phyloP scores from a whole-genome alignment of 2,888 invertebrate genomes.

The Dyspetes luteomarginatus region DNA sequence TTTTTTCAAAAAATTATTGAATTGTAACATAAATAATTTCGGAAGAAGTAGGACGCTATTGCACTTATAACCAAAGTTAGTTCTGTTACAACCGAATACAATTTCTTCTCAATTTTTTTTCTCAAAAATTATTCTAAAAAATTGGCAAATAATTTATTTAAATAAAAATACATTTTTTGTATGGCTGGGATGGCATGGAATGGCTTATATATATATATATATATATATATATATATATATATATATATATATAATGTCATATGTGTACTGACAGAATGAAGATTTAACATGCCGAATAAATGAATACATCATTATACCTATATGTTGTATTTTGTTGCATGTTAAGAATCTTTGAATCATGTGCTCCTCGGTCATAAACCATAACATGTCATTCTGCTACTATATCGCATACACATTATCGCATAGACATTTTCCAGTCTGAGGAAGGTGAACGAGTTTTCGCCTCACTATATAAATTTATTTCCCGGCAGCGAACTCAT shows the following conservation, averaged over 20 bases:
- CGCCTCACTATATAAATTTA: conserved; percentile 40
- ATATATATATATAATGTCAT: background rate
- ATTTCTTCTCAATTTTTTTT: background rate
- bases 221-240: background rate
- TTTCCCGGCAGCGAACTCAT: conserved; percentile 44
- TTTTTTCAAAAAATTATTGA: too few species aligned
- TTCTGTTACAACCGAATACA: too few species aligned
- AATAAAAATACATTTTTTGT: too few species aligned
- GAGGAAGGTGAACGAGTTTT: conserved; percentile 57
- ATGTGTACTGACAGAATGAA: background rate
- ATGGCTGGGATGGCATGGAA: background rate
- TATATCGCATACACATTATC: background rate
- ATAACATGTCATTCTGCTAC: background rate
- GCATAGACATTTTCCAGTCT: conserved; percentile 11
- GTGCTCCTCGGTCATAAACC: background rate
- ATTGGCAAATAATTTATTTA: too few species aligned
- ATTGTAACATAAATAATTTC: too few species aligned
- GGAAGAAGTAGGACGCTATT: too few species aligned
- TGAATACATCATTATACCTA: background rate
- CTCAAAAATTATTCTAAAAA: too few species aligned
- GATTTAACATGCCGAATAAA: background rate
- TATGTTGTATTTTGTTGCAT: background rate
- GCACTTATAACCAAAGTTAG: too few species aligned
- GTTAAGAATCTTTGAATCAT: conserved; percentile 2
- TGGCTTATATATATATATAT: background rate